Percentiles rank a stretch among this genome's conserved stretches.
These are phyloP conservation scores for Podarcis raffonei DNA, from an alignment of 2,113 vertebrate genomes.

Conservation along the genomic window DNA sequence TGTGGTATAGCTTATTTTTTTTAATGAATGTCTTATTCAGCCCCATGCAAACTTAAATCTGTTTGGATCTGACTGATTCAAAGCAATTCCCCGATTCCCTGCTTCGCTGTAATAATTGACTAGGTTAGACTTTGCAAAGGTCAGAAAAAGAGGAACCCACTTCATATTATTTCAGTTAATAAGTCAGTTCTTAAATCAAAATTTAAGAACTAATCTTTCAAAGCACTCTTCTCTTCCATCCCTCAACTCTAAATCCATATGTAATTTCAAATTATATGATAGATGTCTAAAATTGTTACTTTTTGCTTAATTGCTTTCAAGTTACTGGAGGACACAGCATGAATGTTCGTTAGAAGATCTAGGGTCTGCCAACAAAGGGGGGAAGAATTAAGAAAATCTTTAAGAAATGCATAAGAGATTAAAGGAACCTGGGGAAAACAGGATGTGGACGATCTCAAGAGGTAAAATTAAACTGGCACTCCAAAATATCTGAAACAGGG, in stretches of 20 bases:
- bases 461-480: conserved; percentile 57
- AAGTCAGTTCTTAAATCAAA: conserved; percentile 78
- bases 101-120: conserved; percentile 79
- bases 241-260: conserved; percentile 68
- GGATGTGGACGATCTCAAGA: conserved; percentile 55
- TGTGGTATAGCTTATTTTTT: conserved; percentile 72
- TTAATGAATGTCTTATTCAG: conserved; percentile 77
- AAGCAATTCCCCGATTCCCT: conserved; percentile 76
- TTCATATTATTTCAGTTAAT: conserved; percentile 79
- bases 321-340: conserved; percentile 71
- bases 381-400: conserved; percentile 72
- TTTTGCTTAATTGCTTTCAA: conserved; percentile 79
- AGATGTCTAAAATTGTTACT: conserved; percentile 72
- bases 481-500: conserved; percentile 1
- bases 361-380: conserved; percentile 56
- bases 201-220: conserved; percentile 78
- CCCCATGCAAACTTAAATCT: conserved; percentile 81
- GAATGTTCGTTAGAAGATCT: conserved; percentile 74
- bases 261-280: conserved; percentile 79
- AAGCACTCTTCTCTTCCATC: conserved; percentile 72
- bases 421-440: conserved; percentile 63
- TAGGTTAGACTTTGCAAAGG: conserved; percentile 76
- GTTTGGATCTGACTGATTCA: conserved; percentile 78
- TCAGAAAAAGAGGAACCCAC: conserved; percentile 64
- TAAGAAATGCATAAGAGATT: conserved; percentile 55